phyloP scores from a whole-genome alignment of 2,113 vertebrate species.

The Pseudopipra pipra region DNA sequence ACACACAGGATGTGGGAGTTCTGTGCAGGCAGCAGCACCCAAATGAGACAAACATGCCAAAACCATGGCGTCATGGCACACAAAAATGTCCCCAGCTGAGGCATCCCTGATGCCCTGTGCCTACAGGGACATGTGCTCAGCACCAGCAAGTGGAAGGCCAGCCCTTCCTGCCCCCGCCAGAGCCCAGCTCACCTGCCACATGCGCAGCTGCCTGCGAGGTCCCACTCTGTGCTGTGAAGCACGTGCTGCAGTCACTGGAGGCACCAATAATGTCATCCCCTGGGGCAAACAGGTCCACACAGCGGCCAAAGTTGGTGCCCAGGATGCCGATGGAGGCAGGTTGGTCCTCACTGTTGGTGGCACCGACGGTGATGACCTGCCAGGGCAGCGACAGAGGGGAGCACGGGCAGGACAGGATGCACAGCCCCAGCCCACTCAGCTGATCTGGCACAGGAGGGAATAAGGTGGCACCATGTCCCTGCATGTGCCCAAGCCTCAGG shows the following conservation, averaged over 20 bases:
- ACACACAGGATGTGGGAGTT: fast-evolving
- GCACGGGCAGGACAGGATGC: fast-evolving
- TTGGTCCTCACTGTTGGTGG: slow-evolving; percentile 81
- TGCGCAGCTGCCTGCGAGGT: slow-evolving; percentile 89
- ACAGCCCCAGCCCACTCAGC: not conserved
- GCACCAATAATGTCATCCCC: slow-evolving; percentile 88
- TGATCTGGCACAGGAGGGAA: fast-evolving
- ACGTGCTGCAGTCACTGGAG: slow-evolving; percentile 88
- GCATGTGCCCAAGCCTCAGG: fast-evolving
- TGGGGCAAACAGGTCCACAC: slow-evolving; percentile 88
- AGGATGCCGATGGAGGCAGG: slow-evolving; percentile 78
- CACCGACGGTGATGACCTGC: slow-evolving; percentile 90
- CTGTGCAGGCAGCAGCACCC: not conserved
- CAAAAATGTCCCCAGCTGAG: too few relatives aligned
- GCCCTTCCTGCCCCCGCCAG: not conserved
- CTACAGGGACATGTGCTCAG: not conserved
- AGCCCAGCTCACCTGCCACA: slow-evolving; percentile 74
- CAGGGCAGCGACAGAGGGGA: not conserved
- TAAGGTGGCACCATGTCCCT: not conserved
- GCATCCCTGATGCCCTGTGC: not conserved
- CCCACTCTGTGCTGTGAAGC: slow-evolving; percentile 84
- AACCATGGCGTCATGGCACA: fast-evolving
- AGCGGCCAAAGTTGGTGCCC: slow-evolving; percentile 87
- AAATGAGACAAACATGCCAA: fast-evolving
- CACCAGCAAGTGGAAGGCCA: not conserved